Conservation (phyloP, 23 tunicate species). For the Phallusia fumigata region DNA sequence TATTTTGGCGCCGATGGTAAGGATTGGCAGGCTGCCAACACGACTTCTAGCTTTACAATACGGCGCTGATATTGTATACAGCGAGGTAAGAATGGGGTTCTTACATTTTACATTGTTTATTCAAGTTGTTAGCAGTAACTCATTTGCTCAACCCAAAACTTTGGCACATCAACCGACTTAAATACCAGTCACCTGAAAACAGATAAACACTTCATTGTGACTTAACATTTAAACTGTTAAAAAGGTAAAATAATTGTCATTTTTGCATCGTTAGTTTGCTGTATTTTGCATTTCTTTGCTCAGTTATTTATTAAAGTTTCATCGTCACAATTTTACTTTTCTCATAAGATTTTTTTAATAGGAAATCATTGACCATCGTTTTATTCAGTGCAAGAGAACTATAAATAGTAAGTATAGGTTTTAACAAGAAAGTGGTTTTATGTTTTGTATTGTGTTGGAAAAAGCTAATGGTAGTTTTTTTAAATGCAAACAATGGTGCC, state of each 20-base stretch:
- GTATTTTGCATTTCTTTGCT: not conserved
- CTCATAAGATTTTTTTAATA: conserved; percentile 13
- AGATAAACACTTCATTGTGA: not conserved
- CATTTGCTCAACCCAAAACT: too few species aligned
- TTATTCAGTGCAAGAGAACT: conserved; percentile 70
- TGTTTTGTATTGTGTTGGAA: too few species aligned
- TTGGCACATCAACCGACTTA: too few species aligned
- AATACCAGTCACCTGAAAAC: too few species aligned
- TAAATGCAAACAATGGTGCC: not conserved
- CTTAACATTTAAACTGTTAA: too few species aligned
- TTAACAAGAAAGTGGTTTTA: too few species aligned
- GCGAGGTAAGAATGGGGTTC: conserved; percentile 51
- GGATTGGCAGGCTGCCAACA: conserved; percentile 92
- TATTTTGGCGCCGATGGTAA: conserved; percentile 97
- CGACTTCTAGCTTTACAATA: conserved; percentile 80
- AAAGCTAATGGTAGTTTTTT: not conserved
- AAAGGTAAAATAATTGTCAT: too few species aligned
- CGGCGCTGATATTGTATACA: conserved; percentile 94
- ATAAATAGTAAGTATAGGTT: conserved; percentile 60
- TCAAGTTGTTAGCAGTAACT: too few species aligned
- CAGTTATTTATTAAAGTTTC: too few species aligned
- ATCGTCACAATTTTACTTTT: not conserved
- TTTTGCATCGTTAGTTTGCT: too few species aligned
- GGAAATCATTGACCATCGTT: conserved; percentile 97
- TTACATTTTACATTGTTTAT: not conserved